Conservation (phyloP, 2,888 invertebrate genomes). For the Torymus tubicola region DNA sequence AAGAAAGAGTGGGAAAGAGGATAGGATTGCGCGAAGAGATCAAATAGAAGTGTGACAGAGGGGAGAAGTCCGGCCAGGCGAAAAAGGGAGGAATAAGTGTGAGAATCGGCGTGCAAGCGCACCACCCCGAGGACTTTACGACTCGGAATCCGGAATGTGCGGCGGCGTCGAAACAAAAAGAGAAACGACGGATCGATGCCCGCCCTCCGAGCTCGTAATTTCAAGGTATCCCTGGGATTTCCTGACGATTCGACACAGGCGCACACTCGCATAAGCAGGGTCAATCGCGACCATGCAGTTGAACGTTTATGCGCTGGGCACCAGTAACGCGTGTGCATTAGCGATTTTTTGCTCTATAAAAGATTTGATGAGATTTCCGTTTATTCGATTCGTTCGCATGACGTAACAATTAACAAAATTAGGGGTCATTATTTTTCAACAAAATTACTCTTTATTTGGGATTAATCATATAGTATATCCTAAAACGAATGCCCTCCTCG, state of each 20-base stretch:
- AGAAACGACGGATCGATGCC: conserved; percentile 1
- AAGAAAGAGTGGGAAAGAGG: neutral
- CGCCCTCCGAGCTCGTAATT: conserved; percentile 3
- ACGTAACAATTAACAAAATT: no score
- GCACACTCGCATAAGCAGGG: no score
- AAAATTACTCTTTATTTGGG: no score
- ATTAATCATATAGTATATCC: no score
- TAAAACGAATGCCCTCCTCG: no score
- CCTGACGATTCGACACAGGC: neutral
- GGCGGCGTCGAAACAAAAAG: conserved; percentile 2
- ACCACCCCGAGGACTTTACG: neutral
- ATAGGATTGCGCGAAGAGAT: neutral
- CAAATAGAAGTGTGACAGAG: conserved; percentile 25
- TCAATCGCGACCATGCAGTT: no score
- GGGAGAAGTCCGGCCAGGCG: neutral
- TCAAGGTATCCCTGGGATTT: conserved; percentile 14
- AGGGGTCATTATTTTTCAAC: no score
- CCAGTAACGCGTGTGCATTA: no score
- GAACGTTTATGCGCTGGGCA: no score
- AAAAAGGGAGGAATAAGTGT: neutral
- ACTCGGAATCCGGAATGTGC: conserved; percentile 25
- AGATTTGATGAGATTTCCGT: no score
- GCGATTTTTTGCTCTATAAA: no score
- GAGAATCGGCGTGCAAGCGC: conserved; percentile 13
- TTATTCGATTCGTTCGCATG: no score